Evolutionary conservation across 2,113 vertebrate genomes (phyloP), one percentile per base, ranked within the genome.

Genomic region (Nannobrachium achirus): DNA sequence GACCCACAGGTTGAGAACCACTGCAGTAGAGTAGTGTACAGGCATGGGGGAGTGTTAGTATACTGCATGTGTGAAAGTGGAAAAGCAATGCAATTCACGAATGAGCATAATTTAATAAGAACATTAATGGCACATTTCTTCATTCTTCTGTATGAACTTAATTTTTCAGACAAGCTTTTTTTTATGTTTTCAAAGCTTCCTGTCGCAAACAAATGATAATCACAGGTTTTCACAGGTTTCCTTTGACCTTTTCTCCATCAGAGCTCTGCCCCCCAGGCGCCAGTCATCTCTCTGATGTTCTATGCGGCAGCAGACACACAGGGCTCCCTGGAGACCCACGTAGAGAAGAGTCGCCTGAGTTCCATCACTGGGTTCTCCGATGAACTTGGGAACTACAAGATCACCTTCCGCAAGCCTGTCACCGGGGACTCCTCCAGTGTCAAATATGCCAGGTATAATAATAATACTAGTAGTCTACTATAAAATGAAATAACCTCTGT

Each of bases 221-320:
- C 20, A 39, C 8, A 19, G 40, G 6, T n/a, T 18, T 33, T 66
- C 20, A 39, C 8, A 19, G 40, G 6, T n/a, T 18, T 33, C 45
- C 7, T 42, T 72, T 13, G 75, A 63, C 56, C 59, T 15, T 75
- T 65, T 45, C 15, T 20, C 62, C 40, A 41, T 3, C 86, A 93
- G 78, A 89, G 85, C 20, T 87, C 89, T 3, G 78, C 86, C 41
- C 71, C 77, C 60, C 89, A 88, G 44, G 73, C 80, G 0, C 91
- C 94, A 1, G 91, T 98, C 62, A 74, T 98, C 63, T 99, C 97
- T 4, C 86, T 99, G 51, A 92, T 99, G 89, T 95, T 98, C 88
- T 99, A 99, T 2, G 82, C 95, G n/a, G 96, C 96, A 13, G 93
- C 95, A 0, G 95, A 98, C 1, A 88, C 91, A 14, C 95, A 97